phyloP scores from a whole-genome alignment of 2,888 invertebrate genomes.

The Pinctada fucata region DNA sequence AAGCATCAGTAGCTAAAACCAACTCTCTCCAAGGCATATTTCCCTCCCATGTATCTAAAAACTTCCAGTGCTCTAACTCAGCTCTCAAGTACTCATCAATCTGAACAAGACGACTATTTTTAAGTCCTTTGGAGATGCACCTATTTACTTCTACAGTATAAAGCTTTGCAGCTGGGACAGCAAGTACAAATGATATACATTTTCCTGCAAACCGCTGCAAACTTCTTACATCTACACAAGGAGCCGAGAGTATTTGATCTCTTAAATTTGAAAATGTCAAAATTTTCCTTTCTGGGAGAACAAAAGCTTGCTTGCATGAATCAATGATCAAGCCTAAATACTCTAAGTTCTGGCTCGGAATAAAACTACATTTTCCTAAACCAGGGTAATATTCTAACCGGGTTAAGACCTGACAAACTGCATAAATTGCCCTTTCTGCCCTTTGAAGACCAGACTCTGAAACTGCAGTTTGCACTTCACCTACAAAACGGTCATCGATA shows the following conservation, averaged over 20 bases:
- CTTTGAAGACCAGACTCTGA: neutral
- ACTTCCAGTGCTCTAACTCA: neutral
- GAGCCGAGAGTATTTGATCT: neutral
- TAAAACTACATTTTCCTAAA: slow-evolving; percentile 4
- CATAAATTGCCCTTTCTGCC: neutral
- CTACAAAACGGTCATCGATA: slow-evolving; percentile 21
- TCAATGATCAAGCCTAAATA: slow-evolving; percentile 7
- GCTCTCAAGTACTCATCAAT: neutral
- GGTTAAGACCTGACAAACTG: slow-evolving; percentile 6
- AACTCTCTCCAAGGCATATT: too few species aligned
- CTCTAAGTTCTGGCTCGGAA: neutral
- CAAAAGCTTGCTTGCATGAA: slow-evolving; percentile 8
- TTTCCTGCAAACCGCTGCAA: slow-evolving; percentile 18
- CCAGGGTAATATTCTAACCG: neutral
- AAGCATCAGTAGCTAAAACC: too few species aligned
- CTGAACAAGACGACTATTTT: neutral
- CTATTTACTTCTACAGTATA: slow-evolving; percentile 8
- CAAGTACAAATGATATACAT: slow-evolving; percentile 14
- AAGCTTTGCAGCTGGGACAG: slow-evolving; percentile 1
- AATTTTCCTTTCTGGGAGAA: slow-evolving; percentile 2
- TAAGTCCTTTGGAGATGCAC: neutral
- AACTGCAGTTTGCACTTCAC: too few species aligned
- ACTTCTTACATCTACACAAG: slow-evolving; percentile 8
- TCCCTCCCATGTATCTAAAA: too few species aligned
- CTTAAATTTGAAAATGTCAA: neutral